These are phyloP conservation scores for Intellagama lesueurii DNA, from an alignment of 2,797 vertebrate species.

Conservation along the genomic window DNA sequence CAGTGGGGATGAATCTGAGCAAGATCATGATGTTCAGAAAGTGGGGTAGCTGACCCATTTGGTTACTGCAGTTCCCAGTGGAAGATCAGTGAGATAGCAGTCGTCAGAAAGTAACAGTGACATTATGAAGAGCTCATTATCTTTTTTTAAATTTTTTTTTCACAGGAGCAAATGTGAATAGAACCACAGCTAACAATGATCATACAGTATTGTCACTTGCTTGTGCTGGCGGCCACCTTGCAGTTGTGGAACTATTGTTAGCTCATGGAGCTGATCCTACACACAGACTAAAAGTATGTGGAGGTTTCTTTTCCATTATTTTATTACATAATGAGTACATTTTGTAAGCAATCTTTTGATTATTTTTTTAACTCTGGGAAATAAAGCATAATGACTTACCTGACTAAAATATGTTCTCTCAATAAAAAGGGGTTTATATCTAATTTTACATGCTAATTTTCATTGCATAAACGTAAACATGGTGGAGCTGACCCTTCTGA, in stretches of 20 bases:
- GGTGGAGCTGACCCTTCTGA: background rate
- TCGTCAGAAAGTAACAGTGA: background rate
- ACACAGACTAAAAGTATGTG: slow-evolving; percentile 83
- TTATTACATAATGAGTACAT: background rate
- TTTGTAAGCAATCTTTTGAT: slow-evolving; percentile 2
- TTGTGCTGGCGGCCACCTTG: slow-evolving; percentile 84
- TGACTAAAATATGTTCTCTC: background rate
- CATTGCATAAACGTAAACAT: background rate
- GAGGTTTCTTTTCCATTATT: background rate
- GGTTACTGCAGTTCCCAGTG: background rate
- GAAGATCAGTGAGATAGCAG: background rate
- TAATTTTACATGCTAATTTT: background rate
- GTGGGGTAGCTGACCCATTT: background rate
- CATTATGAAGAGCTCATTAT: background rate
- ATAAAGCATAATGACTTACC: background rate
- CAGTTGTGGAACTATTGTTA: slow-evolving; percentile 84
- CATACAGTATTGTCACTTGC: slow-evolving; percentile 85
- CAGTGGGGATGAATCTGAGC: background rate
- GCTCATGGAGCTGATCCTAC: slow-evolving; percentile 87
- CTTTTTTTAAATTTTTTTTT: background rate
- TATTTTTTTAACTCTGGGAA: background rate
- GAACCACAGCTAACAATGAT: slow-evolving; percentile 85
- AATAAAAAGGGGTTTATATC: background rate
- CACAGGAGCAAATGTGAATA: slow-evolving; percentile 83
- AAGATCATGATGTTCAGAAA: background rate